Evolutionary conservation across 37 sponge, comb jelly and placozoan genomes (phyloP).

Genomic region (Cliona cf. orientalis): DNA sequence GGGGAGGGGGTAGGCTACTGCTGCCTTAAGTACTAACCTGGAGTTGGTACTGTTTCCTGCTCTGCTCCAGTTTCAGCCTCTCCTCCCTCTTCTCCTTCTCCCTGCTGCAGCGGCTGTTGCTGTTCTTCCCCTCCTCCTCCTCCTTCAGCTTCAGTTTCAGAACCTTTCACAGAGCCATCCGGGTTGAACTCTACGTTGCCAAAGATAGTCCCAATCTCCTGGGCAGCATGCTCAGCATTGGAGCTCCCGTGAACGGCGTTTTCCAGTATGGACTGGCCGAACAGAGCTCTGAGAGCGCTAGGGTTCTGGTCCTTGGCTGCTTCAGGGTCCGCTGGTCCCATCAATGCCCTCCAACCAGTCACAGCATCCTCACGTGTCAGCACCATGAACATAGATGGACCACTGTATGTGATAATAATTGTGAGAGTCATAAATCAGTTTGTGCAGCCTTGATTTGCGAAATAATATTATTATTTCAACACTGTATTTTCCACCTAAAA

Average conservation of each 20-base stretch:
- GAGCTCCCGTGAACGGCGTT: slow-evolving; percentile 94
- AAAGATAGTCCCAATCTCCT: slow-evolving; percentile 74
- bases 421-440: background rate
- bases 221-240: slow-evolving; percentile 62
- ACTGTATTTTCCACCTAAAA: no score
- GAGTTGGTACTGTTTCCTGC: background rate
- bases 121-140: slow-evolving; percentile 2
- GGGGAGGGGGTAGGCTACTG: no score
- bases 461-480: no score
- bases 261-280: slow-evolving; percentile 81
- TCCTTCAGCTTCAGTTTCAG: background rate
- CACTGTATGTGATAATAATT: slow-evolving; percentile 46
- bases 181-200: slow-evolving; percentile 59
- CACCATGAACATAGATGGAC: slow-evolving; percentile 95
- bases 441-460: background rate
- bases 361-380: slow-evolving; percentile 90
- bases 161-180: slow-evolving; percentile 9
- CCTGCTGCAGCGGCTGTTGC: background rate
- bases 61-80: background rate
- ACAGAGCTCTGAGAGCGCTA: slow-evolving; percentile 76
- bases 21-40: no score
- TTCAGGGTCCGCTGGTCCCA: slow-evolving; percentile 90
- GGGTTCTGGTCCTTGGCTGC: slow-evolving; percentile 83
- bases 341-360: slow-evolving; percentile 84
- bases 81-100: background rate